phyloP scores from a whole-genome alignment of 2,797 vertebrate genomes.

The Pogoniulus pusillus region DNA sequence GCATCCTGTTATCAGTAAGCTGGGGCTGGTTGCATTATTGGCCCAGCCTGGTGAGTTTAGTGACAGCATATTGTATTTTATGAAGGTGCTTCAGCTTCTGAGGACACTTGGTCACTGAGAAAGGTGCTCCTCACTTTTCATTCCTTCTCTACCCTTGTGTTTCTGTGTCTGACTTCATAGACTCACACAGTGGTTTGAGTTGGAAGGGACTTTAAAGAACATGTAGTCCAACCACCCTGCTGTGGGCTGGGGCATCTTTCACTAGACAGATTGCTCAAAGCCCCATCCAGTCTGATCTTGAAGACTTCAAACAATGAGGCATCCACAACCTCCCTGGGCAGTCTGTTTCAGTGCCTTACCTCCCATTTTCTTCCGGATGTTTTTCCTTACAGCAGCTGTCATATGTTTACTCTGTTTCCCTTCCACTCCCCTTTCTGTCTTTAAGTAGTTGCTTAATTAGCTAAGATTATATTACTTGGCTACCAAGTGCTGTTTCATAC shows the following conservation, averaged over 20 bases:
- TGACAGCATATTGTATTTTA: neutral
- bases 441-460: neutral
- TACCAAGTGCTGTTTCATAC: neutral
- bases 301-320: neutral
- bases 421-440: neutral
- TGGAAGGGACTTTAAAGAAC: too few species aligned
- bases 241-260: neutral
- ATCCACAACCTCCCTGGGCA: neutral
- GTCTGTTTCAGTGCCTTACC: neutral
- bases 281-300: neutral
- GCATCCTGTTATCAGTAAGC: neutral
- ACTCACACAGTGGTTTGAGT: too few species aligned
- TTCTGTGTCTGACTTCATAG: neutral
- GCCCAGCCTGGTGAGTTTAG: neutral
- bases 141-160: neutral
- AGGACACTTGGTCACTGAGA: neutral
- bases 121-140: neutral
- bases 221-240: neutral
- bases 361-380: neutral
- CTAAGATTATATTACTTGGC: neutral
- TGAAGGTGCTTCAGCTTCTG: neutral
- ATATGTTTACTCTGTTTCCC: neutral
- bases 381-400: neutral
- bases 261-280: neutral
- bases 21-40: neutral